A percentile compares a stretch with the other conserved stretches of the same genome.
phyloP scores from a whole-genome alignment of 2,113 vertebrate species.

The Cavia aperea region DNA sequence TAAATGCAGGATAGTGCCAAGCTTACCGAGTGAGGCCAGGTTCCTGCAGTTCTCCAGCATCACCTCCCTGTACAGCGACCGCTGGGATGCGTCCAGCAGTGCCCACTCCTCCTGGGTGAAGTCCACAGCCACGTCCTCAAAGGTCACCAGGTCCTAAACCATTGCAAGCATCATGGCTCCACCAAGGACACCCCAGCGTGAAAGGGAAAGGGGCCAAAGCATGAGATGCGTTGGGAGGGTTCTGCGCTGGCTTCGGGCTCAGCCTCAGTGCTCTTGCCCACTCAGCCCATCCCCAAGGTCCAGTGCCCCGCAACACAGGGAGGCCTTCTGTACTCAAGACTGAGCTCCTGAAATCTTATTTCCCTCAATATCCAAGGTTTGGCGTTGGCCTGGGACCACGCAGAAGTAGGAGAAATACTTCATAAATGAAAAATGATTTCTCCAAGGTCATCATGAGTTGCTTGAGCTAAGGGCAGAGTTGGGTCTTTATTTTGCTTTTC shows the following conservation, averaged over 20 bases:
- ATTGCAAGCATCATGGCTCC: background rate
- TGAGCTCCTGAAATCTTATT: background rate
- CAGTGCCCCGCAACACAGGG: background rate
- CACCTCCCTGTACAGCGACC: constrained; percentile 54
- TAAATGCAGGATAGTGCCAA: accelerated
- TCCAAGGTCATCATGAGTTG: background rate
- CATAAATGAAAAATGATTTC: background rate
- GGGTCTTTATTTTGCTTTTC: background rate
- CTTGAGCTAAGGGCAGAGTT: background rate
- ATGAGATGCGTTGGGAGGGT: accelerated
- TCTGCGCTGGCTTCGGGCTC: background rate
- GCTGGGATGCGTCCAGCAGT: constrained; percentile 45
- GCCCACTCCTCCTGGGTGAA: constrained; percentile 65
- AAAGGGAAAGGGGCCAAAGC: background rate
- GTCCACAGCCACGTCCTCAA: constrained; percentile 57
- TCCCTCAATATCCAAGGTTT: background rate
- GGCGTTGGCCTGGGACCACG: background rate
- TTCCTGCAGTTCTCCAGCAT: constrained; percentile 61
- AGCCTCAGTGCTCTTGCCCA: background rate
- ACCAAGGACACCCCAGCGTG: background rate
- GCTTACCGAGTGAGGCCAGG: constrained; percentile 57
- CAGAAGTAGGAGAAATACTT: background rate
- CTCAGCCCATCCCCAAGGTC: too few species aligned
- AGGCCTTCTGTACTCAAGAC: background rate
- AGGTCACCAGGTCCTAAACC: constrained; percentile 59